Base-by-base conservation (phyloP, 2,797 vertebrate genomes). In the Acrocephalus scirpaceus region DNA sequence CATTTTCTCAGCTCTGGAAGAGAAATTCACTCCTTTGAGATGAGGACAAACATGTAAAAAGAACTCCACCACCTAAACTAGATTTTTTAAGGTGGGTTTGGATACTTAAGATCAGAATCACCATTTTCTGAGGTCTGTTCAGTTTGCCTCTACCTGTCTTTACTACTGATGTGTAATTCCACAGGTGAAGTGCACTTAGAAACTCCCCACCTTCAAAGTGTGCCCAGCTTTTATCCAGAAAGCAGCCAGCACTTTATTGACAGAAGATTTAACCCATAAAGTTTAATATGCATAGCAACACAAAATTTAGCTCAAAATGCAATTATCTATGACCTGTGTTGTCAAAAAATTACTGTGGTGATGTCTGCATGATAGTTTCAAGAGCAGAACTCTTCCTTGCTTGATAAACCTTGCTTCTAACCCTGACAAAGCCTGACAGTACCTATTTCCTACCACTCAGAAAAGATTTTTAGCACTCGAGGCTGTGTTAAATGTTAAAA, bases 181-280 rank as follows among this genome's bases (percentile, higher is more conserved):
- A 3, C 13, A 5, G 0, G 2, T 17, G 18, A 60, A 27, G 2
- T 14, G 23, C 5, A 5, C 8, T 40, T 26, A n/a, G 29, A 36
- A 57, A 67, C 9, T 13, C 2, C 1, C 10, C 10, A 57, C 9
- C 47, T n/a, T 38, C 7, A 0, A 47, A 60, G 15, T 16, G 16
- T 34, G 40, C 9, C 22, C 11, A 32, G 0, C 11, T 64, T 77
- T 2, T 1, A 16, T 12, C 12, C 69, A 60, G 34, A 56, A 54
- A 70, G 8, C 21, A 78, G 16, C 19, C 38, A 78, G 29, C 29
- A 61, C 29, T 27, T 40, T 4, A 5, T 2, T 85, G 54, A 22
- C 34, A 81, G 42, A 38, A 61, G 7, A 7, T 15, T 71, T 78
- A 64, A 51, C 11, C n/a, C 62, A 29, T 11, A 57, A 76, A 85